Base-by-base conservation (phyloP, 2,888 invertebrate genomes). In the Chrysodeixis includens region DNA sequence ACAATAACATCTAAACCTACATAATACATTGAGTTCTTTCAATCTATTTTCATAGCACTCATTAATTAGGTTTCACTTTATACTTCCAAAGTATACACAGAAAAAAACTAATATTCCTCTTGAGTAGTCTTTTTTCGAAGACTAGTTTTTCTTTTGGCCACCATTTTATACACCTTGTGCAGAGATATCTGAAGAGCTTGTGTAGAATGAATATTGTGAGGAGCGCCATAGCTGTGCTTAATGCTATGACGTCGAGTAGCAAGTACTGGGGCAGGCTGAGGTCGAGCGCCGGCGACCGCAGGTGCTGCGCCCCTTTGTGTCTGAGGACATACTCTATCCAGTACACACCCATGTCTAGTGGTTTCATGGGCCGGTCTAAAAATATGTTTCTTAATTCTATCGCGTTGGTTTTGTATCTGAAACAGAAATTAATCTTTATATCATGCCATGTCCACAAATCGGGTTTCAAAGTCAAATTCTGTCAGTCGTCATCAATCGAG, bases 281-380 rank as follows among this genome's bases (percentile, higher is more conserved):
- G 65, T 95, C 94, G 1, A 94, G 86, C 0, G 95, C 95, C 0
- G 95, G 93, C n/a, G 95, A 95, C 49, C 95, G 88, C 30, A 96
- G 71, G 67, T 96, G 95, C 0, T 85, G 75, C 0, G 96, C 96
- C 0, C 96, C 96, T 63, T 95, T 94, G 76, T 96, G 96, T 44
- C 96, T 93, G 8, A 96, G 86, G 0, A 96, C 95, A 75, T 96
- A 96, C 84, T 97, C 97, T 57, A 96, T 94, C 97, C 96, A 97
- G 87, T 96, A 97, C 0, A 96, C 88, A 0, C 96, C 96, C 26
- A 95, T 96, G 30, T 96, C 96, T 67, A 96, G 77, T 0, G 97
- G 95, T 16, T 93, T 91, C 81, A 95, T 84, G 0, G 96, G 96
- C 26, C 96, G 91, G 81, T 97, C 96, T 44, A 95, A 87, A 85